Evolutionary conservation across 2,888 invertebrate species (phyloP), one percentile per base, ranked within the genome.

Genomic region (Germaria angustata): DNA sequence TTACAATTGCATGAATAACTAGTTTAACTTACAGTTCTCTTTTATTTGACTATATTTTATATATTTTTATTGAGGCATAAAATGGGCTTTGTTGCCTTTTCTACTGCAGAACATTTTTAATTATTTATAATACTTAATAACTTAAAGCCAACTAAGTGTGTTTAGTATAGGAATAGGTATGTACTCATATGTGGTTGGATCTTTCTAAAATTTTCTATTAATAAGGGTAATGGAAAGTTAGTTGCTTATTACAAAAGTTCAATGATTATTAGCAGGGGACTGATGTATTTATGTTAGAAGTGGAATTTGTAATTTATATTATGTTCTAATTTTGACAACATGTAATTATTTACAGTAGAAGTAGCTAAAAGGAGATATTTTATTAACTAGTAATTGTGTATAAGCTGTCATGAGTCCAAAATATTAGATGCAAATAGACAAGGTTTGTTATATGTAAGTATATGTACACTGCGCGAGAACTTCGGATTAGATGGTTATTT

Each of bases 1-100:
- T 79, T 53, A 72, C 75, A 81, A 84, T 83, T 82, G 82, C 84
- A 76, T 83, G 34, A 80, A 61, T 81, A 75, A 78, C 69, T 79
- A 78, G 59, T 75, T 84, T 81, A 36, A 68, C 75, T 86, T 85
- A 86, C 83, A 84, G 51, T 65, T 75, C 69, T 59, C n/a, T n/a
- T n/a, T n/a, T n/a, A n/a, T n/a, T n/a, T n/a, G n/a, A n/a, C n/a
- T n/a, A n/a, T n/a, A 28, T 53, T 84, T 84, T 84, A 32, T 32
- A 82, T 63, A 65, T 39, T 34, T 59, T 79, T 76, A 28, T 9
- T 36, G 28, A 5, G 28, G 28, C 28, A 28, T 28, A n/a, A n/a
- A n/a, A n/a, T n/a, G 28, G 6, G 6, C 6, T 28, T 28, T 28
- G 6, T 28, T 28, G 28, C 28, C 28, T 28, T 28, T 61, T 51